phyloP scores from a whole-genome alignment of 2,113 vertebrate species.

The Nannospalax galili region DNA sequence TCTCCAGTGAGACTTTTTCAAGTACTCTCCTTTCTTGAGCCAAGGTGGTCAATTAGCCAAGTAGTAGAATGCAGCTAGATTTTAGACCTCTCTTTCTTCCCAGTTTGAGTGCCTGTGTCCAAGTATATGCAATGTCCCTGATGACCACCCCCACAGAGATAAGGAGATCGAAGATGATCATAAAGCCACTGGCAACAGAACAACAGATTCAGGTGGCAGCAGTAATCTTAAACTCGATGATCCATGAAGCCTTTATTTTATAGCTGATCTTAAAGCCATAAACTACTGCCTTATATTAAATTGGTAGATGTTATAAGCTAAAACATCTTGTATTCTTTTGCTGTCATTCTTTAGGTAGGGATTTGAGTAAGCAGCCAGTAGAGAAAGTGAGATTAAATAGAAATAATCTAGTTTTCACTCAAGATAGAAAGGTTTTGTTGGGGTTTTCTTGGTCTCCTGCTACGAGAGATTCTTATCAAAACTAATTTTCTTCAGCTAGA shows the following conservation, averaged over 20 bases:
- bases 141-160: neutral
- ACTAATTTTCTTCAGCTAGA: neutral
- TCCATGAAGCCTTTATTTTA: slow-evolving; percentile 46
- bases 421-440: slow-evolving; percentile 8
- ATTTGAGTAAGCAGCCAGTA: neutral
- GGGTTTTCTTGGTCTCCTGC: slow-evolving; percentile 2
- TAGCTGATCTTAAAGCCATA: slow-evolving; percentile 38
- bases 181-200: slow-evolving; percentile 15
- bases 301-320: slow-evolving; percentile 17
- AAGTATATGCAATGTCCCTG: neutral
- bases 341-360: neutral
- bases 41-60: neutral
- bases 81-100: neutral
- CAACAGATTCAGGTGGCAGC: neutral
- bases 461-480: neutral
- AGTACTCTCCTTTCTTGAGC: neutral
- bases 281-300: neutral
- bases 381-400: neutral
- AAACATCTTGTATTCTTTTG: neutral
- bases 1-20: neutral
- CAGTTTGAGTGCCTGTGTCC: neutral
- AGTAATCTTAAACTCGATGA: neutral
- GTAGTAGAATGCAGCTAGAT: neutral
- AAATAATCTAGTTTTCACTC: slow-evolving; percentile 40
- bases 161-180: slow-evolving; percentile 18